Percentiles rank a stretch among this genome's conserved stretches.
phyloP scores from a whole-genome alignment of 2,888 invertebrate genomes.

The Eudemis profundana region DNA sequence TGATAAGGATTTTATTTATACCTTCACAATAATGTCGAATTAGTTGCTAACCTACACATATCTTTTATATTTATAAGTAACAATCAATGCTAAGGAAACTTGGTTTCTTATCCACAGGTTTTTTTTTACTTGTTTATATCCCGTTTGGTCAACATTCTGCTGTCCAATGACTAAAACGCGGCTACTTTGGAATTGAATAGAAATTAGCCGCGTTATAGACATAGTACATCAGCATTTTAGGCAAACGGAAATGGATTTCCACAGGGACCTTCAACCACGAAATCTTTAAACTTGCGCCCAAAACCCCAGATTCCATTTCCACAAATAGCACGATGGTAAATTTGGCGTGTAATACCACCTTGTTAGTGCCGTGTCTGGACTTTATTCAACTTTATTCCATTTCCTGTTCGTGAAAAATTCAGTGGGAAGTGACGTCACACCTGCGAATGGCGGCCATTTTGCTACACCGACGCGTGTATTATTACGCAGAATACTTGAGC shows the following conservation, averaged over 20 bases:
- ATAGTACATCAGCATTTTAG: too few relatives aligned
- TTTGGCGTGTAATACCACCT: slow-evolving; percentile 43
- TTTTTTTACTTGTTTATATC: too few relatives aligned
- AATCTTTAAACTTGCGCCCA: slow-evolving; percentile 25
- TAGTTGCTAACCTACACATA: too few relatives aligned
- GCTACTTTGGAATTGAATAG: too few relatives aligned
- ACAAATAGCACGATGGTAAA: slow-evolving; percentile 42
- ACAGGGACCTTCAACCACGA: not conserved
- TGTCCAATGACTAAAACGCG: too few relatives aligned
- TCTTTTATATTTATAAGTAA: too few relatives aligned
- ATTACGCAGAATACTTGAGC: slow-evolving; percentile 17
- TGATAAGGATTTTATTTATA: too few relatives aligned
- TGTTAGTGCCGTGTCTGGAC: slow-evolving; percentile 43
- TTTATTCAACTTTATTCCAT: slow-evolving; percentile 43
- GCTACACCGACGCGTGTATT: slow-evolving; percentile 8
- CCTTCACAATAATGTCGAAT: too few relatives aligned
- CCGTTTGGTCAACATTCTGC: too few relatives aligned
- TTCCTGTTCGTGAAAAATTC: slow-evolving; percentile 38
- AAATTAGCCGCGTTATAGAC: too few relatives aligned
- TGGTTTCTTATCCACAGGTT: too few relatives aligned
- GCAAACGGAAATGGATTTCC: not conserved
- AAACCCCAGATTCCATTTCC: slow-evolving; percentile 36
- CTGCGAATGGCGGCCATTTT: slow-evolving; percentile 32
- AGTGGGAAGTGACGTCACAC: slow-evolving; percentile 28
- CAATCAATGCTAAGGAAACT: too few relatives aligned